Evolutionary conservation across 2,888 invertebrate species (phyloP), one percentile per base, ranked within the genome.

Genomic region (Pyrrhosoma nymphula): DNA sequence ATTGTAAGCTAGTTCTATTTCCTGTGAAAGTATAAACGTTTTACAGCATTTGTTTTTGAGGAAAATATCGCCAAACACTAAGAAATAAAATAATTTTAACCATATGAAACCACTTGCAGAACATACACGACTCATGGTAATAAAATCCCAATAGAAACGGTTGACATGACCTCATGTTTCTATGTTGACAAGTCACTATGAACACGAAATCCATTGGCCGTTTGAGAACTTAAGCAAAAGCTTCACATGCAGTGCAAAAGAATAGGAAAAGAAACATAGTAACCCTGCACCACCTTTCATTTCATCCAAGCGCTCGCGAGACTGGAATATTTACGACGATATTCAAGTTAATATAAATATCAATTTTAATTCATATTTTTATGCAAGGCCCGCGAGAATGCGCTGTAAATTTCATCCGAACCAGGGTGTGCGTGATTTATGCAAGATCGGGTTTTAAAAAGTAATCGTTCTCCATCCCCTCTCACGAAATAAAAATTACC

Each of bases 401-500:
- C 82, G 82, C 82, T 35, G 82, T 82, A 82, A 82, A 82, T 82
- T 82, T 82, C 35, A 82, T 23, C 82, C 82, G 82, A 82, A 82
- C 35, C 30, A 35, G 30, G 30, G 82, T 14, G 82, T 35, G 35
- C 82, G 82, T 82, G 82, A 82, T 82, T 82, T 82, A 82, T 82
- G 82, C 82, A 82, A 82, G 82, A 82, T 82, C 82, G 82, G 82
- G 82, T 82, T 82, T 82, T 82, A 82, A 82, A 82, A 82, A 82
- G 82, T 82, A 82, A 82, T 82, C 82, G 82, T 35, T 82, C 82
- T 82, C 82, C 82, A 35, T 35, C 82, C 82, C 69, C n/a, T n/a
- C 0, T 82, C 35, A 35, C 82, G 82, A 82, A 82, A 82, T 82
- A 82, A 82, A 82, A 82, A 82, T 82, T 82, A 82, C 18, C 82